Evolutionary conservation across 2,888 invertebrate species (phyloP), one percentile per base, ranked within the genome.

Genomic region (Terebella lapidaria): DNA sequence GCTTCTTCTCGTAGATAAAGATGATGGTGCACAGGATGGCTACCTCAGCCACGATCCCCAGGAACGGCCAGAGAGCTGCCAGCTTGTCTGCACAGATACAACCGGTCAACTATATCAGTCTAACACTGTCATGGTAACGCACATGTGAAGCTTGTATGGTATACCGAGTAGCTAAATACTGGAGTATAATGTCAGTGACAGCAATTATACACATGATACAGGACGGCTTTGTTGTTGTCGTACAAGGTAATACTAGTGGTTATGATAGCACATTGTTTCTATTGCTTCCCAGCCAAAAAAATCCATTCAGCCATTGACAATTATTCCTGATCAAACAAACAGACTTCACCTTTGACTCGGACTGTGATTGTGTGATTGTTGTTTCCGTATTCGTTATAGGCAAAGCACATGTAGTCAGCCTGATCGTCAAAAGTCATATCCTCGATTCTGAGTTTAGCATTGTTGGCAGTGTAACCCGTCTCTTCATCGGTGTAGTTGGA

Each of bases 61-160:
- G 85, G 88, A 96, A 96, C 73, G 96, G 96, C 94, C 95, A 96
- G 72, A 96, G 83, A 72, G 95, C 94, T 71, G 94, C 95, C 81
- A 92, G 88, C 84, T 89, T 91, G 84, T 90, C 89, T 88, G 68
- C 24, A 22, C 10, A 49, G 22, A 10, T 18, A 35, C n/a, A n/a
- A n/a, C n/a, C n/a, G n/a, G n/a, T n/a, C n/a, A n/a, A n/a, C n/a
- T n/a, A n/a, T n/a, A 72, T n/a, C n/a, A n/a, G n/a, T n/a, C n/a
- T n/a, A n/a, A n/a, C n/a, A n/a, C n/a, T n/a, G n/a, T n/a, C n/a
- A n/a, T n/a, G n/a, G n/a, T n/a, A n/a, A n/a, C n/a, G n/a, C n/a
- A n/a, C n/a, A n/a, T n/a, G n/a, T n/a, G n/a, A n/a, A n/a, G n/a
- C n/a, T n/a, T n/a, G n/a, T n/a, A n/a, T n/a, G n/a, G n/a, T n/a